A percentile compares a stretch with the other conserved stretches of the same genome.
These are phyloP conservation scores for Cynodonichthys magdalenae DNA, from an alignment of 2,797 vertebrate species.

Conservation along the genomic window DNA sequence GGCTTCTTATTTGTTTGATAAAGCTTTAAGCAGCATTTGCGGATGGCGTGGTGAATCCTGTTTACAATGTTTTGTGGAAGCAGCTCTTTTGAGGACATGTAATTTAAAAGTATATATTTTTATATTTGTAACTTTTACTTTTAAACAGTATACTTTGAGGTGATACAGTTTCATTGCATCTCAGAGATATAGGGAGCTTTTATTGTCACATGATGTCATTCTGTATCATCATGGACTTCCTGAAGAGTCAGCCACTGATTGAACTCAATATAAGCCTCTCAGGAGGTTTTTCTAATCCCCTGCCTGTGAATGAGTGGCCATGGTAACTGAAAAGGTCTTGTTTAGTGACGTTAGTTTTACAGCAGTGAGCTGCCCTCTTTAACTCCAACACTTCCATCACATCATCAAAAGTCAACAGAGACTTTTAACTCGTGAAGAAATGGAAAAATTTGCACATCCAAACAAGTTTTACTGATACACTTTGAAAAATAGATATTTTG, in stretches of 20 bases:
- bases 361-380: constrained; percentile 22
- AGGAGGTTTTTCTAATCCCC: constrained; percentile 32
- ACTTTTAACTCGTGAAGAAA: too few relatives aligned
- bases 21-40: too few relatives aligned
- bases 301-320: constrained; percentile 47
- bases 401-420: constrained; percentile 27
- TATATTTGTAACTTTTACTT: constrained; percentile 17
- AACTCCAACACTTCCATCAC: constrained; percentile 35
- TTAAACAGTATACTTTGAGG: constrained; percentile 18
- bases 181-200: not conserved
- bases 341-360: constrained; percentile 39
- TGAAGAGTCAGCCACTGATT: constrained; percentile 50
- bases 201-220: constrained; percentile 54
- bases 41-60: too few relatives aligned
- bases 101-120: too few relatives aligned
- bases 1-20: too few relatives aligned
- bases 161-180: constrained; percentile 11
- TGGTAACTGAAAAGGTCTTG: constrained; percentile 48
- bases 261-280: constrained; percentile 60
- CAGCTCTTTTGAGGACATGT: too few relatives aligned
- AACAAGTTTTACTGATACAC: too few relatives aligned
- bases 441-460: too few relatives aligned
- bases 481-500: too few relatives aligned
- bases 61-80: too few relatives aligned
- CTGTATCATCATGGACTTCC: constrained; percentile 36